Conservation (phyloP, 2,113 vertebrate genomes). For the Zingel zingel region DNA sequence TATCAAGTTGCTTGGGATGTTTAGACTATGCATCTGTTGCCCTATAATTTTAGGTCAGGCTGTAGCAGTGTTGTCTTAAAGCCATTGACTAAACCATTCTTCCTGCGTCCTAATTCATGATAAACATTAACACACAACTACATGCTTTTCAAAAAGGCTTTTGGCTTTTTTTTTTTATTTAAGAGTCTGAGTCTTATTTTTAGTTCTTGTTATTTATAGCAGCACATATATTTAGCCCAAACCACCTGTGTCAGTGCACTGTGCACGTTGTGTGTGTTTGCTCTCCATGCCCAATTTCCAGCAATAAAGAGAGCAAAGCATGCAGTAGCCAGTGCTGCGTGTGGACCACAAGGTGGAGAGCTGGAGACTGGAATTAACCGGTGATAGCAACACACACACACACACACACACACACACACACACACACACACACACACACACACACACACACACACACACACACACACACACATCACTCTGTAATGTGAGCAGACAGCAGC, state of each 20-base stretch:
- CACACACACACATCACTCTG: slow-evolving; percentile 13
- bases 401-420: slow-evolving; percentile 10
- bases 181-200: slow-evolving; percentile 63
- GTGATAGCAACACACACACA: slow-evolving; percentile 12
- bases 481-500: not conserved
- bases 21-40: slow-evolving; percentile 75
- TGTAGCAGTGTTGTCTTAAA: slow-evolving; percentile 46
- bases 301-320: slow-evolving; percentile 56
- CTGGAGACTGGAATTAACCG: slow-evolving; percentile 71
- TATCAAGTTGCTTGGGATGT: slow-evolving; percentile 73
- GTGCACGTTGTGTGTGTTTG: slow-evolving; percentile 69
- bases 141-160: slow-evolving; percentile 53
- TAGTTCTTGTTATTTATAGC: slow-evolving; percentile 82
- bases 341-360: slow-evolving; percentile 83
- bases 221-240: slow-evolving; percentile 76
- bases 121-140: slow-evolving; percentile 43
- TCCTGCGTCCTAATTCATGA: slow-evolving; percentile 64
- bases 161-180: slow-evolving; percentile 11
- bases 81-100: slow-evolving; percentile 47
- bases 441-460: slow-evolving; percentile 5
- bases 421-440: slow-evolving; percentile 19
- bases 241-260: slow-evolving; percentile 74
- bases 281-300: slow-evolving; percentile 82
- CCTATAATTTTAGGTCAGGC: slow-evolving; percentile 68
- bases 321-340: slow-evolving; percentile 68